These are phyloP conservation scores for Drosophila quinaria DNA, from an alignment of 2,888 invertebrate species.

Conservation along the genomic window DNA sequence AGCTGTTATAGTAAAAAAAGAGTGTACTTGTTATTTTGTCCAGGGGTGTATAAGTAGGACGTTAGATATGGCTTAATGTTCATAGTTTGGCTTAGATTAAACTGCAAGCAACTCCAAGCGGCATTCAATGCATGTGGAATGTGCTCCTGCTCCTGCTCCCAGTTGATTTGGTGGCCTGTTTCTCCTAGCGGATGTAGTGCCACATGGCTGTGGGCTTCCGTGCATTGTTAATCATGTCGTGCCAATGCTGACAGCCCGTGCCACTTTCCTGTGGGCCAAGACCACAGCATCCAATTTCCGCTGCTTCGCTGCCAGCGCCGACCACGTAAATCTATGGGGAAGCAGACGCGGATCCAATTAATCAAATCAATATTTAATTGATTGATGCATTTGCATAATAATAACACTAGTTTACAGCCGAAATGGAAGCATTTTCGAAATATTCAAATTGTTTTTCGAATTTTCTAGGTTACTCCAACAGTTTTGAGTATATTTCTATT, in stretches of 20 bases:
- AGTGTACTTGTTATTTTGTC: too few relatives aligned
- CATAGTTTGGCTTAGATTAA: constrained; percentile 11
- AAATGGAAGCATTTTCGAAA: too few relatives aligned
- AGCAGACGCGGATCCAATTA: constrained; percentile 21
- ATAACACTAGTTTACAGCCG: too few relatives aligned
- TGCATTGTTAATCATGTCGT: constrained; percentile 94
- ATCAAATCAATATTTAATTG: constrained; percentile 47
- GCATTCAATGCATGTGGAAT: constrained; percentile 5
- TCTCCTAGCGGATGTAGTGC: constrained; percentile 91
- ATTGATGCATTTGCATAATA: not conserved
- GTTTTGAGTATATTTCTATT: too few relatives aligned
- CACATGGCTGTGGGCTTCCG: constrained; percentile 96
- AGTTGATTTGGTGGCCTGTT: not conserved
- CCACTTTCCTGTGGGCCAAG: constrained; percentile 86
- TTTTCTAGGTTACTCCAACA: too few relatives aligned
- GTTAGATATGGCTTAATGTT: constrained; percentile 15
- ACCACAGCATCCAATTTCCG: constrained; percentile 85
- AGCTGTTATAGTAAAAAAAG: too few relatives aligned
- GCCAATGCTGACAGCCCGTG: constrained; percentile 92
- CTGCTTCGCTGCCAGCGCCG: constrained; percentile 85
- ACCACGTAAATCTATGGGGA: constrained; percentile 84
- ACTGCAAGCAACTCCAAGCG: constrained; percentile 5
- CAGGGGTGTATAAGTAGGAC: not conserved
- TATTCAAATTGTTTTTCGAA: too few relatives aligned
- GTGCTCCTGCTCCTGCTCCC: not conserved